Conservation (phyloP, 2,797 vertebrate genomes). For the Eidolon dupreanum region DNA sequence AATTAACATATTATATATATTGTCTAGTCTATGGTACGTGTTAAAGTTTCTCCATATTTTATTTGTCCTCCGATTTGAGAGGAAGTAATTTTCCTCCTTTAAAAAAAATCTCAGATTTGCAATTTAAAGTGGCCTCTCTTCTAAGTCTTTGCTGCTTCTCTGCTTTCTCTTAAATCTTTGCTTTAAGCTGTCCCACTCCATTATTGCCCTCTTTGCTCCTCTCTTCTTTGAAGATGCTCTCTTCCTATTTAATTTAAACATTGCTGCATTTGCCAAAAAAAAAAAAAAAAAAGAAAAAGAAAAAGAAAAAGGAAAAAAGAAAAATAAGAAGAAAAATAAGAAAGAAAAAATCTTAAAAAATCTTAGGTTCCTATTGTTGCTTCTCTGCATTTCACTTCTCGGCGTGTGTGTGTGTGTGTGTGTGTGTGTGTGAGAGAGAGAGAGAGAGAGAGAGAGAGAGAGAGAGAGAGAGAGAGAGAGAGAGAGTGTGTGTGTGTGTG, state of each 20-base stretch:
- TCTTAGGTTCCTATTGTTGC: slow-evolving; percentile 80
- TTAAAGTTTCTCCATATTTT: slow-evolving; percentile 70
- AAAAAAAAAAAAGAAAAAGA: neutral
- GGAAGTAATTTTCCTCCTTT: slow-evolving; percentile 54
- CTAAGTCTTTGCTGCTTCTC: slow-evolving; percentile 46
- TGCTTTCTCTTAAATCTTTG: slow-evolving; percentile 71
- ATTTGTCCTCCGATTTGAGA: slow-evolving; percentile 32
- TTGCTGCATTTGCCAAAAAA: slow-evolving; percentile 34
- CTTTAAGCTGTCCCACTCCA: slow-evolving; percentile 73
- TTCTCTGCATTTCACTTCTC: slow-evolving; percentile 72
- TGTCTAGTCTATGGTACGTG: slow-evolving; percentile 57
- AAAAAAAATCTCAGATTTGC: slow-evolving; percentile 70
- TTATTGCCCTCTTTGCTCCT: neutral
- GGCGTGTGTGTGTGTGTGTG: slow-evolving; percentile 47
- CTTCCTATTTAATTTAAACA: slow-evolving; percentile 72
- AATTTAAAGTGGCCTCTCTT: slow-evolving; percentile 76
- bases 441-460: too few species aligned
- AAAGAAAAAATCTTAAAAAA: slow-evolving; percentile 60
- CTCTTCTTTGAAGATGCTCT: slow-evolving; percentile 62
- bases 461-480: too few species aligned
- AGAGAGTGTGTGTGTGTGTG: slow-evolving; percentile 24
- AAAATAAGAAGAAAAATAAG: neutral
- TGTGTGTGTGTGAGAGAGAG: neutral
- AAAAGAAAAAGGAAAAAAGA: neutral
- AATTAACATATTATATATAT: slow-evolving; percentile 58